Evolutionary conservation across 1,140 invertebrate species (phyloP), one percentile per base, ranked within the genome.

Genomic region (Danaus melanippus): DNA sequence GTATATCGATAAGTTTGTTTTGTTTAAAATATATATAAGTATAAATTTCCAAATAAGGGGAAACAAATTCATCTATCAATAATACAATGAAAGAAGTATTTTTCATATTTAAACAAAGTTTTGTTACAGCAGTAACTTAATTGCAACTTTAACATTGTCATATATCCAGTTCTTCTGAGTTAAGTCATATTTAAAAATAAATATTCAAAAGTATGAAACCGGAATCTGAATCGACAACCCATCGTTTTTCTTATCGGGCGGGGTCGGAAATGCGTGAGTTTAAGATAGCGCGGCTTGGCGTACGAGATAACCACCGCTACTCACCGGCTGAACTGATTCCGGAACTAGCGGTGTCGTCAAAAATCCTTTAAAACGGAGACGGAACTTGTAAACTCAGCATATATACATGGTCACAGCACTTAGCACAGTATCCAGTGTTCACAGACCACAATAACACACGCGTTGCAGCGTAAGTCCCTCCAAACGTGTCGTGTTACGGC

Each of bases 401-500:
- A 76, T 66, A 72, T 73, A 71, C 78, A 84, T 84, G 64, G 67
- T 84, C 77, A 82, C 76, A 76, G 74, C 81, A 82, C 79, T 69
- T 64, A 76, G 66, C 79, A 84, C 83, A 81, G 64, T 74, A 81
- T 83, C 73, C 67, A 79, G 65, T 71, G 76, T 83, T 79, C 77
- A 83, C 76, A 72, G 71, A 82, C 76, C 78, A 85, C 80, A 71
- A 79, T 32, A 74, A 67, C 81, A 86, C 84, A 86, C 75, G 66
- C 77, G 74, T 70, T 72, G 67, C 71, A 73, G 72, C 75, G 69
- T 71, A 68, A 66, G 74, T 83, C 84, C 84, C 84, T 86, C 84
- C 84, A 86, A 86, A 86, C 84, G 84, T 86, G 81, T 84, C 83
- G 83, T 84, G 79, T 86, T 86, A 86, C 83, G 81, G 81, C 76